These are phyloP conservation scores for Hedychridium roseum DNA, from an alignment of 2,888 invertebrate genomes.

Conservation along the genomic window DNA sequence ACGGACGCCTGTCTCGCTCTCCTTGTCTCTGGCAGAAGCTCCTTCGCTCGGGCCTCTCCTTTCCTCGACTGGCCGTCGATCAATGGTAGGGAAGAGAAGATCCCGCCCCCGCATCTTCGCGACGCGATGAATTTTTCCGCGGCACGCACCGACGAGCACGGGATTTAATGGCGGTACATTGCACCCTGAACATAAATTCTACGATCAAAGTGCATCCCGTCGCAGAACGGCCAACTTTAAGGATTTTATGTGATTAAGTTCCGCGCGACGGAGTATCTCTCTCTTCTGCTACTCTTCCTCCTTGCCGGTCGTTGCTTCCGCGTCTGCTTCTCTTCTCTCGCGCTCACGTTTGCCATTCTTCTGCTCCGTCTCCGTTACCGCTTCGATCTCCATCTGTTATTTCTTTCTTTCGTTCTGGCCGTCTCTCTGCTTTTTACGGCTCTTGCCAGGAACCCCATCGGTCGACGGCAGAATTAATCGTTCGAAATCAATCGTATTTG, in stretches of 20 bases:
- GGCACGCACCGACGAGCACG: slow-evolving; percentile 43
- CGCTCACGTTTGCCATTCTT: not conserved
- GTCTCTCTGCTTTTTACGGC: not conserved
- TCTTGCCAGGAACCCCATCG: not conserved
- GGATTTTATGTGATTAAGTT: slow-evolving; percentile 45
- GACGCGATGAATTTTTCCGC: slow-evolving; percentile 44
- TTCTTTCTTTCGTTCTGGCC: too few relatives aligned
- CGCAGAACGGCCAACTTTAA: slow-evolving; percentile 44
- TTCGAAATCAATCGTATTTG: too few relatives aligned
- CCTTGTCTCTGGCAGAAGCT: too few relatives aligned
- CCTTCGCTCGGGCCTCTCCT: too few relatives aligned
- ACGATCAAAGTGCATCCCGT: slow-evolving; percentile 45
- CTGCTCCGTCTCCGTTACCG: slow-evolving; percentile 3
- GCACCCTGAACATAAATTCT: slow-evolving; percentile 47
- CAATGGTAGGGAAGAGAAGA: slow-evolving; percentile 32
- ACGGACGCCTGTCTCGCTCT: slow-evolving; percentile 15
- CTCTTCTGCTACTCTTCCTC: not conserved
- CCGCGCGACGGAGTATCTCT: not conserved
- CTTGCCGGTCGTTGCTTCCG: not conserved
- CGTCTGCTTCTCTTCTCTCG: not conserved
- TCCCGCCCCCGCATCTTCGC: slow-evolving; percentile 35
- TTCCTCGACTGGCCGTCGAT: slow-evolving; percentile 19
- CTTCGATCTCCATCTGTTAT: not conserved
- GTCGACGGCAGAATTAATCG: too few relatives aligned
- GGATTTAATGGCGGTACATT: slow-evolving; percentile 50